These are phyloP conservation scores for Aplysina aerophoba DNA, from an alignment of 37 sponge, comb jelly and placozoan genomes.

Conservation along the genomic window DNA sequence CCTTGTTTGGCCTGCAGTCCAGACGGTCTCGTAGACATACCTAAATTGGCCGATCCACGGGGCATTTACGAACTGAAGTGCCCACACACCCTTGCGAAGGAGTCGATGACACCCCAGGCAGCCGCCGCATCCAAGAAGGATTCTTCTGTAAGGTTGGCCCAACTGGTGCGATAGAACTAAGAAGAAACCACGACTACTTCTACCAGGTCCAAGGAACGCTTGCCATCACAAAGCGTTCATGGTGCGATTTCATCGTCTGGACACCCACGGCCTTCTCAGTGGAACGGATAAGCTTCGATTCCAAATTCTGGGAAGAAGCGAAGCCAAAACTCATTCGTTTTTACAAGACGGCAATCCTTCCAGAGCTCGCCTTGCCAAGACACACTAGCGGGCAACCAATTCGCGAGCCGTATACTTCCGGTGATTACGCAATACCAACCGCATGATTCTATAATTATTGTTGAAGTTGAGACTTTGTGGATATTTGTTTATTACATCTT, in stretches of 20 bases:
- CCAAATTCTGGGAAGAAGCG: background rate
- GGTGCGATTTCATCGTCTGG: slow-evolving; percentile 26
- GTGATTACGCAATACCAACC: slow-evolving; percentile 7
- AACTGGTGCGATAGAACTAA: slow-evolving; percentile 13
- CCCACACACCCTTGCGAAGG: slow-evolving; percentile 27
- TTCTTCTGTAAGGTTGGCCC: slow-evolving; percentile 7
- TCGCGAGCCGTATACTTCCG: slow-evolving; percentile 16
- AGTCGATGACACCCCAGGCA: slow-evolving; percentile 8
- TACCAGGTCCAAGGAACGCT: slow-evolving; percentile 29
- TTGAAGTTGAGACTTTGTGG: slow-evolving; percentile 1
- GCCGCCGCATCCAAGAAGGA: slow-evolving; percentile 13
- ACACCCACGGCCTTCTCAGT: slow-evolving; percentile 1
- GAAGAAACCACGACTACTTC: slow-evolving; percentile 28
- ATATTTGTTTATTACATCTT: background rate
- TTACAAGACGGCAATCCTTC: background rate
- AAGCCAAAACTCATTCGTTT: background rate
- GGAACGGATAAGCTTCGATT: slow-evolving; percentile 6
- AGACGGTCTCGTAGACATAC: slow-evolving; percentile 4
- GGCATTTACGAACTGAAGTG: slow-evolving; percentile 34
- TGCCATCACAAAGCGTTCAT: background rate
- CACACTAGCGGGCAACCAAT: slow-evolving; percentile 1
- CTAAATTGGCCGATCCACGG: background rate
- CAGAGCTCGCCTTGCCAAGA: slow-evolving; percentile 32
- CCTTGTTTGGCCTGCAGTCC: slow-evolving; percentile 30
- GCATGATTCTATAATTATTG: background rate